These are phyloP conservation scores for Menidia menidia DNA, from an alignment of 2,797 vertebrate genomes.

Conservation along the genomic window DNA sequence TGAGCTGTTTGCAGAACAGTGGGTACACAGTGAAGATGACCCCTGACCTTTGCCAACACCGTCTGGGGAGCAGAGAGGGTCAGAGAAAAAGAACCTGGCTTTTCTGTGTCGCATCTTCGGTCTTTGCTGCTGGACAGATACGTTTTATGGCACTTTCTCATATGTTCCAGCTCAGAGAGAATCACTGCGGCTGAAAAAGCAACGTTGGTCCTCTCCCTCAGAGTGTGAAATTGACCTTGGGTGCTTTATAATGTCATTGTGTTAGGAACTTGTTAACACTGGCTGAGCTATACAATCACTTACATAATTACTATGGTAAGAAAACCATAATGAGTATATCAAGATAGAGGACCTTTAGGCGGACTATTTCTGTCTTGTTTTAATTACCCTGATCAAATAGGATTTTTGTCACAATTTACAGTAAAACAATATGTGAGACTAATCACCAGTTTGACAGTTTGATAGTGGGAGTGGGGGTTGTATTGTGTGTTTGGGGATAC, in stretches of 20 bases:
- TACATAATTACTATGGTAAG: conserved; percentile 70
- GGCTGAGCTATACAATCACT: conserved; percentile 57
- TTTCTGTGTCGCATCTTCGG: conserved; percentile 9
- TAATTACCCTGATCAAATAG: conserved; percentile 55
- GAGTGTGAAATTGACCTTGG: conserved; percentile 46
- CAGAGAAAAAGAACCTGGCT: conserved; percentile 61
- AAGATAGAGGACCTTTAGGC: conserved; percentile 60
- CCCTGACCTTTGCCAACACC: conserved; percentile 76
- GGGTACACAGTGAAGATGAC: conserved; percentile 83
- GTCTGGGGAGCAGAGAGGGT: conserved; percentile 74
- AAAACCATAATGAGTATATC: conserved; percentile 63
- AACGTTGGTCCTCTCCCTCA: not conserved
- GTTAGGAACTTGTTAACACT: conserved; percentile 52
- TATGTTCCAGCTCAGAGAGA: conserved; percentile 13
- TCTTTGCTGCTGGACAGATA: conserved; percentile 51
- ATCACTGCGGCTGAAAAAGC: conserved; percentile 10
- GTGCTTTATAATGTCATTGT: conserved; percentile 56
- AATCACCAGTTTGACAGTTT: conserved; percentile 82
- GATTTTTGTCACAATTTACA: conserved; percentile 33
- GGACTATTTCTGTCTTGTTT: conserved; percentile 26
- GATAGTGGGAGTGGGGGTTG: conserved; percentile 71
- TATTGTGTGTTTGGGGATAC: conserved; percentile 83
- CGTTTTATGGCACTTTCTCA: conserved; percentile 28
- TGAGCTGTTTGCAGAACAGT: conserved; percentile 85
- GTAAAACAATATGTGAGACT: conserved; percentile 61